Evolutionary conservation across 2,888 invertebrate genomes (phyloP), one percentile per base, ranked within the genome.

Genomic region (Nomada hirtipes): DNA sequence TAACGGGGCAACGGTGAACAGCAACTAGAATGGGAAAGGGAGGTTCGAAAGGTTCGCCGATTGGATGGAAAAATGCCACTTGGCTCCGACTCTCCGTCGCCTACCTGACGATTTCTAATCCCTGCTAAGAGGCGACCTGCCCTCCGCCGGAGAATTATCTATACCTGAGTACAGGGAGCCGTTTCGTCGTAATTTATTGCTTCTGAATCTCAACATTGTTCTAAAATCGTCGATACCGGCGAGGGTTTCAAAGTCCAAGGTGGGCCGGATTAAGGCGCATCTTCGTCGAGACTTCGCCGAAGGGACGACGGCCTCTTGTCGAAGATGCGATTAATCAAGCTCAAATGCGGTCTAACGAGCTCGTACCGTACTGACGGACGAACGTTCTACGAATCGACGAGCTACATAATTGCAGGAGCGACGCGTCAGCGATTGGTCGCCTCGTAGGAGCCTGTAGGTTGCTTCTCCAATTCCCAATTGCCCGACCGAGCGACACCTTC

Each of bases 311-410:
- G 88, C 79, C 79, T 85, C 82, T 76, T 86, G 79, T 84, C 85
- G 72, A 47, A 80, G 91, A 89, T 78, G 88, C 90, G 90, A 92
- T 92, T 92, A 92, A 92, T 92, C 91, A 92, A 91, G 87, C 88
- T 90, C 91, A 91, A 90, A 89, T 79, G 88, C 80, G 88, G 82
- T 86, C 88, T 89, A 89, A 90, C 88, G 84, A 87, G 83, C 82
- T 81, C 65, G 64, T 61, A 76, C 52, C 67, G 59, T 57, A 47
- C 47, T 15, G 55, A 59, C 42, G 61, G 20, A 26, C 47, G 23
- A 57, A 57, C 73, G 73, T 84, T 86, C 70, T 23, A 76, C 78
- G 82, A 84, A 86, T 74, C 67, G 67, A 77, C 59, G 55, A 64
- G 74, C 64, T 69, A 13, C 11, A 47, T 15, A 80, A 74, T 71